These are phyloP conservation scores for Pipa parva DNA, from an alignment of 2,113 vertebrate genomes.

Conservation along the genomic window DNA sequence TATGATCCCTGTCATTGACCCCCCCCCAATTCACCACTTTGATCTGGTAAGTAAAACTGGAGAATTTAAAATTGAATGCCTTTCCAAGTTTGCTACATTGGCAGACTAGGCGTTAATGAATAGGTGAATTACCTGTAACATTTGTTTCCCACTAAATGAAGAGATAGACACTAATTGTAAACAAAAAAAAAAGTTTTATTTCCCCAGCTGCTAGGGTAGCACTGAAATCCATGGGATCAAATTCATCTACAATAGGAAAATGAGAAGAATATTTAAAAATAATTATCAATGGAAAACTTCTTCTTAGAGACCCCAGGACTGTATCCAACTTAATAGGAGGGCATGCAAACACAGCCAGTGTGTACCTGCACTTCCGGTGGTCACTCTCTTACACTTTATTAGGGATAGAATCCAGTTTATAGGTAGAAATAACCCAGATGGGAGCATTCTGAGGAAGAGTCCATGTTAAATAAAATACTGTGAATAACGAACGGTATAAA, in stretches of 20 bases:
- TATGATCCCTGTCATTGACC: no score
- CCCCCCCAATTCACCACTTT: no score
- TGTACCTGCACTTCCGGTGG: background rate
- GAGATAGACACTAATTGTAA: no score
- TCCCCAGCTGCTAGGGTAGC: slow-evolving; percentile 7
- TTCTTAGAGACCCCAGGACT: background rate
- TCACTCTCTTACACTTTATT: background rate
- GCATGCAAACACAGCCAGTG: background rate
- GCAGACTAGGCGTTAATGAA: no score
- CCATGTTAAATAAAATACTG: background rate
- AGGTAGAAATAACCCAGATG: background rate
- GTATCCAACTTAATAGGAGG: background rate
- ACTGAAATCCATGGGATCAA: slow-evolving; percentile 25
- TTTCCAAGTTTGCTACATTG: no score
- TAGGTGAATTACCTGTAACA: no score
- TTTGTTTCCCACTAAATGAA: no score
- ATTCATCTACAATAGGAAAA: slow-evolving; percentile 5
- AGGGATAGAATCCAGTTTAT: background rate
- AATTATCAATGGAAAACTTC: background rate
- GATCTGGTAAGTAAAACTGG: no score
- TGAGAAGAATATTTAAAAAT: background rate
- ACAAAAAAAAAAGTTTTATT: slow-evolving; percentile 30
- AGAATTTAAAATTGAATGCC: no score
- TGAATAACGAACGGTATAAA: background rate
- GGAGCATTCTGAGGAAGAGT: background rate